These are phyloP conservation scores for Nymphalis io DNA, from an alignment of 1,140 invertebrate genomes.

Conservation along the genomic window DNA sequence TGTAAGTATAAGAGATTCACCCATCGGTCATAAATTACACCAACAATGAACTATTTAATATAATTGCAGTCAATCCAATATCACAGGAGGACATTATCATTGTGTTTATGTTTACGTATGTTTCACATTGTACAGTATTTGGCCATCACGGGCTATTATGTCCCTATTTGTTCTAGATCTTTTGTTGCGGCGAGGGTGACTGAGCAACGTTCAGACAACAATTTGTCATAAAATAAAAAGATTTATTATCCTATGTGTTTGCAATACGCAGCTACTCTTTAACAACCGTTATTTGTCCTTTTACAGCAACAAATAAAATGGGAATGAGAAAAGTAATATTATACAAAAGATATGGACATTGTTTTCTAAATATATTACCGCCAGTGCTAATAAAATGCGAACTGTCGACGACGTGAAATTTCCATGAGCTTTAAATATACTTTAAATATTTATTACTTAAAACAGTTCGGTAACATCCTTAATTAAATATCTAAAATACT, in stretches of 20 bases:
- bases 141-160: slow-evolving; percentile 68
- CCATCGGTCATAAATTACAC: slow-evolving; percentile 45
- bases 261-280: slow-evolving; percentile 67
- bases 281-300: slow-evolving; percentile 74
- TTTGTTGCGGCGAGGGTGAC: slow-evolving; percentile 66
- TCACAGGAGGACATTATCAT: slow-evolving; percentile 55
- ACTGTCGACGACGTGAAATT: slow-evolving; percentile 28
- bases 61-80: slow-evolving; percentile 54
- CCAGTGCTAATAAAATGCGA: slow-evolving; percentile 34
- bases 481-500: slow-evolving; percentile 17
- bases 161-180: slow-evolving; percentile 74
- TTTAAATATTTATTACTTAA: slow-evolving; percentile 29
- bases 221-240: slow-evolving; percentile 80
- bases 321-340: slow-evolving; percentile 69
- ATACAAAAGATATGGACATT: slow-evolving; percentile 58
- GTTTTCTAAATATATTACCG: slow-evolving; percentile 42
- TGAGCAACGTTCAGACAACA: slow-evolving; percentile 64
- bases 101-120: slow-evolving; percentile 72
- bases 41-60: slow-evolving; percentile 59
- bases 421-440: slow-evolving; percentile 35
- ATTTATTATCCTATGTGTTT: slow-evolving; percentile 69
- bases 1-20: slow-evolving; percentile 17
- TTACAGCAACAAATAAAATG: slow-evolving; percentile 74
- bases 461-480: slow-evolving; percentile 13
- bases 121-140: slow-evolving; percentile 61